A percentile compares a stretch with the other conserved stretches of the same genome.
Evolutionary conservation across 2,113 vertebrate genomes (phyloP).

Genomic region (Psammodynastes pulverulentus): DNA sequence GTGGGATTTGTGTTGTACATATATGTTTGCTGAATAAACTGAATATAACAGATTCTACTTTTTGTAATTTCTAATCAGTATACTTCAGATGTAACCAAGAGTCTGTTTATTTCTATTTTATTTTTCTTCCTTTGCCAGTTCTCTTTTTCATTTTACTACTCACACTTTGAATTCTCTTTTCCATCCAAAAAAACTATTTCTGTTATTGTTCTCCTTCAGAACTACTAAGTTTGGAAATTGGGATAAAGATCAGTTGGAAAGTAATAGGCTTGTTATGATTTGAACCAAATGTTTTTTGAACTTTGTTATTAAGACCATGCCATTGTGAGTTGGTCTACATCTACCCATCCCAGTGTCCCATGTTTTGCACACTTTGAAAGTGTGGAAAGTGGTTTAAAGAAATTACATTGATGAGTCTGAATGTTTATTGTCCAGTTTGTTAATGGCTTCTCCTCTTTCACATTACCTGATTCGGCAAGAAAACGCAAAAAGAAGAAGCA

Average conservation of each 20-base stretch:
- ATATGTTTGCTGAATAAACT: background rate
- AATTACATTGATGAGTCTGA: background rate
- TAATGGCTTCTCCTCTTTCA: background rate
- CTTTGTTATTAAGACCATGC: background rate
- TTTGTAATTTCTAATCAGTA: background rate
- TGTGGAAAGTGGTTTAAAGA: background rate
- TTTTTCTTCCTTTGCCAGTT: background rate
- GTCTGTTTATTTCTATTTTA: background rate
- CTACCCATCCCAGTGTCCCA: background rate
- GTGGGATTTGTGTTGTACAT: background rate
- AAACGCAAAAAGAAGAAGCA: background rate
- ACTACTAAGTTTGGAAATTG: background rate
- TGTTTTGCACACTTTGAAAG: background rate
- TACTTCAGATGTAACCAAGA: background rate
- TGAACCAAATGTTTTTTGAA: background rate
- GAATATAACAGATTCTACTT: background rate
- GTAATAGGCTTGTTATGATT: background rate
- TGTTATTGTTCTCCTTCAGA: background rate
- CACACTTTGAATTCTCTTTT: background rate
- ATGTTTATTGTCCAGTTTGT: background rate
- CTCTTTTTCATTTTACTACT: background rate
- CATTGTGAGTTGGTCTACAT: background rate
- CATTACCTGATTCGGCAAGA: background rate
- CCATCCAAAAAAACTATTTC: background rate
- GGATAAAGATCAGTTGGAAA: background rate